Conservation (phyloP, 2,113 vertebrate species). For the Egretta garzetta region DNA sequence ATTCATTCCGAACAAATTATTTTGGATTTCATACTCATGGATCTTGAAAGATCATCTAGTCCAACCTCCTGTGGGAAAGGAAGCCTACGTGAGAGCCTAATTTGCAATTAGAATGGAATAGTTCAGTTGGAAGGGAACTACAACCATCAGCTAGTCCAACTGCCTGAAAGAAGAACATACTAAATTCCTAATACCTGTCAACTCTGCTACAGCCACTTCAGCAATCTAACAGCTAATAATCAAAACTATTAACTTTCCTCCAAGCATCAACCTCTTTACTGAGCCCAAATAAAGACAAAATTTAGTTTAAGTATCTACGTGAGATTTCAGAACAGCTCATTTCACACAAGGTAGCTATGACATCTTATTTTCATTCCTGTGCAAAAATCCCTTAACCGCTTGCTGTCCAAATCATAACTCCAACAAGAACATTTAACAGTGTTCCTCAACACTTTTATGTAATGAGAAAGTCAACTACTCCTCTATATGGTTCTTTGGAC, state of each 20-base stretch:
- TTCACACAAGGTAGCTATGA: background rate
- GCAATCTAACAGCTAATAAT: background rate
- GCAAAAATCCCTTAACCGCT: background rate
- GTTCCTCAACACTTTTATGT: background rate
- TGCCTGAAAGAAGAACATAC: background rate
- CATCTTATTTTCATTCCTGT: background rate
- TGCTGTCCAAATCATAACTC: background rate
- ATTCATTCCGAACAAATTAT: background rate
- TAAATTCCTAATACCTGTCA: background rate
- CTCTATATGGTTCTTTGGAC: background rate
- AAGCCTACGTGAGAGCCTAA: background rate
- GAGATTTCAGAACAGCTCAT: background rate
- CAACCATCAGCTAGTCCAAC: too few relatives aligned
- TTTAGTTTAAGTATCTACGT: background rate
- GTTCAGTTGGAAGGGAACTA: too few relatives aligned
- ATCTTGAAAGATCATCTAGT: background rate
- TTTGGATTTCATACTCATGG: background rate
- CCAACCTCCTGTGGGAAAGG: background rate
- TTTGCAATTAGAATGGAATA: background rate
- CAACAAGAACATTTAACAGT: accelerated
- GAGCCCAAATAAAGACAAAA: background rate
- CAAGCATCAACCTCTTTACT: background rate
- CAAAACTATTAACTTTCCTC: background rate
- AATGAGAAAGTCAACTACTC: background rate
- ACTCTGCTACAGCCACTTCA: background rate